Evolutionary conservation across 2,888 invertebrate genomes (phyloP).

Genomic region (Napeogenes sylphis): DNA sequence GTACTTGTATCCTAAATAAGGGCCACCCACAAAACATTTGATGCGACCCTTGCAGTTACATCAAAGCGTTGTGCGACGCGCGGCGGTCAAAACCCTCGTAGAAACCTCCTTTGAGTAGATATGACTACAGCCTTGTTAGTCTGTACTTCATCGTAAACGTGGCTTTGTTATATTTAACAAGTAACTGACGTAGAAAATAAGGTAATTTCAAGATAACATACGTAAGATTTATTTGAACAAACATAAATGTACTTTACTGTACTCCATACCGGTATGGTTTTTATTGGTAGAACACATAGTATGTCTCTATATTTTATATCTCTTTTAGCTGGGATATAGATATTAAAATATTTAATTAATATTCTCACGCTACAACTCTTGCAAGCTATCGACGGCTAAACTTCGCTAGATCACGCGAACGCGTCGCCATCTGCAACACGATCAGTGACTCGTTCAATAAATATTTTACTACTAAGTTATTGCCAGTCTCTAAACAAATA

Average conservation of each 20-base stretch:
- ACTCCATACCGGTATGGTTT: background rate
- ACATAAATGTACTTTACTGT: background rate
- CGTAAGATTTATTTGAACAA: background rate
- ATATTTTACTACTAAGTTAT: background rate
- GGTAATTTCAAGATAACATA: background rate
- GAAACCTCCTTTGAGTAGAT: conserved; percentile 54
- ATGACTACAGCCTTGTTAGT: conserved; percentile 19
- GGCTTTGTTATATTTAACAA: conserved; percentile 1
- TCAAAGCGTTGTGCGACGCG: conserved; percentile 50
- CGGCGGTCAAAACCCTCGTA: conserved; percentile 57
- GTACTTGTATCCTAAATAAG: conserved; percentile 27
- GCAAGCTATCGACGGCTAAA: background rate
- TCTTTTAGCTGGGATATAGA: conserved; percentile 2
- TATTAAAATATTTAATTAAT: conserved; percentile 3
- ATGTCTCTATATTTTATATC: background rate
- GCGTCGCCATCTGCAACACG: conserved; percentile 9
- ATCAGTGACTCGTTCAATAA: background rate
- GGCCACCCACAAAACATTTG: conserved; percentile 49
- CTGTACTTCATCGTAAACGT: conserved; percentile 6
- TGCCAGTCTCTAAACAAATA: background rate
- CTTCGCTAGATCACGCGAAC: conserved; percentile 13
- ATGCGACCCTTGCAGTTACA: conserved; percentile 43
- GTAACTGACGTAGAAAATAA: background rate
- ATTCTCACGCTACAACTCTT: conserved; percentile 1
- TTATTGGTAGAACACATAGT: background rate